These are phyloP conservation scores for Forpus xanthops DNA, from an alignment of 2,797 vertebrate genomes.

Conservation along the genomic window DNA sequence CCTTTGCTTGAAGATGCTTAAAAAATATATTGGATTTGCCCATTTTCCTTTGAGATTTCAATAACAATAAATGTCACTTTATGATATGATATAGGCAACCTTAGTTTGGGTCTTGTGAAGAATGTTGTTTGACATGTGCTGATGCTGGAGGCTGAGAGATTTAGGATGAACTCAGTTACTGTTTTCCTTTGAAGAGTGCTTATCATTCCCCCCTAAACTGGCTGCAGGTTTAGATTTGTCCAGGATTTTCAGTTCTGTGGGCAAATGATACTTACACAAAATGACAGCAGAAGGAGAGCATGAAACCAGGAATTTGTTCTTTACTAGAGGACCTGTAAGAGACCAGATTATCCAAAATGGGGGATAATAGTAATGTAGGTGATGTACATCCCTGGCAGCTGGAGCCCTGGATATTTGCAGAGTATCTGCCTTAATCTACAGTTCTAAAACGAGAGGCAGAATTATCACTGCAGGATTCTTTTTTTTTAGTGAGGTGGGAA, in stretches of 20 bases:
- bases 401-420: not conserved
- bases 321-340: not conserved
- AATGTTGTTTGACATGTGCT: not conserved
- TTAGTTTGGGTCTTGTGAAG: not conserved
- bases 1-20: not conserved
- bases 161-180: not conserved
- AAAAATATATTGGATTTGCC: not conserved
- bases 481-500: not conserved
- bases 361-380: fast-evolving
- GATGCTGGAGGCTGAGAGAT: not conserved
- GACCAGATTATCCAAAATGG: not conserved
- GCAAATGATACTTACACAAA: not conserved
- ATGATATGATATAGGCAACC: not conserved
- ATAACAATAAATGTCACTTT: not conserved
- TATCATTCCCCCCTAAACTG: not conserved
- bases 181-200: not conserved
- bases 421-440: not conserved
- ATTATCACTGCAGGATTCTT: not conserved
- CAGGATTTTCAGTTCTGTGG: not conserved
- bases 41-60: not conserved
- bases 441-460: not conserved
- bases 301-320: not conserved
- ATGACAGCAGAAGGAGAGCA: not conserved
- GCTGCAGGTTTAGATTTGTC: not conserved
- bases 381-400: not conserved